Conservation (phyloP, 2,888 invertebrate genomes). For the Temnothorax unifasciatus region DNA sequence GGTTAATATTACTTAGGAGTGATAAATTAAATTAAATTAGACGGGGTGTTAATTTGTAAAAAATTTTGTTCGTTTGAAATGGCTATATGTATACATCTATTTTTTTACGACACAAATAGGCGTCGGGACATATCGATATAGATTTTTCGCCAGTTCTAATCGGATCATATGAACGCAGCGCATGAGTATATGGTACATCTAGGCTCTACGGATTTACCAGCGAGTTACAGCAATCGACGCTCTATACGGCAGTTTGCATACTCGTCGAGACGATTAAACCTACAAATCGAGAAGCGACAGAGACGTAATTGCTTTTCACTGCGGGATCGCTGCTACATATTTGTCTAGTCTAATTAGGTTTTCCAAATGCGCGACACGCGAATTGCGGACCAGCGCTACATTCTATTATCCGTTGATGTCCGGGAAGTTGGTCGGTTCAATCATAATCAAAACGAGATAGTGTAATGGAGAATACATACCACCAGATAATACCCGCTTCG, state of each 20-base stretch:
- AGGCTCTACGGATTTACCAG: constrained; percentile 56
- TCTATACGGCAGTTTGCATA: constrained; percentile 63
- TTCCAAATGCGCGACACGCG: constrained; percentile 73
- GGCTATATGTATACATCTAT: not conserved
- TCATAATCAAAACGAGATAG: constrained; percentile 2
- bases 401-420: constrained; percentile 61
- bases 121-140: not conserved
- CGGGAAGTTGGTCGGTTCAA: constrained; percentile 48
- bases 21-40: not conserved
- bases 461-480: not conserved
- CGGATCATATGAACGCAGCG: constrained; percentile 8
- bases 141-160: constrained; percentile 34
- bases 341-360: constrained; percentile 79
- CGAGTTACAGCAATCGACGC: constrained; percentile 64
- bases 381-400: constrained; percentile 67
- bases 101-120: constrained; percentile 18
- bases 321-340: constrained; percentile 70
- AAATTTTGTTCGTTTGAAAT: not conserved
- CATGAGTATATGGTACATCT: constrained; percentile 19
- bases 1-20: not conserved
- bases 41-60: not conserved
- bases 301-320: constrained; percentile 74
- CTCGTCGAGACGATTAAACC: constrained; percentile 68
- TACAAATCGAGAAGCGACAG: constrained; percentile 63
- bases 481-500: not conserved